phyloP scores from a whole-genome alignment of 2,797 vertebrate species.

The Poeciliopsis turneri region DNA sequence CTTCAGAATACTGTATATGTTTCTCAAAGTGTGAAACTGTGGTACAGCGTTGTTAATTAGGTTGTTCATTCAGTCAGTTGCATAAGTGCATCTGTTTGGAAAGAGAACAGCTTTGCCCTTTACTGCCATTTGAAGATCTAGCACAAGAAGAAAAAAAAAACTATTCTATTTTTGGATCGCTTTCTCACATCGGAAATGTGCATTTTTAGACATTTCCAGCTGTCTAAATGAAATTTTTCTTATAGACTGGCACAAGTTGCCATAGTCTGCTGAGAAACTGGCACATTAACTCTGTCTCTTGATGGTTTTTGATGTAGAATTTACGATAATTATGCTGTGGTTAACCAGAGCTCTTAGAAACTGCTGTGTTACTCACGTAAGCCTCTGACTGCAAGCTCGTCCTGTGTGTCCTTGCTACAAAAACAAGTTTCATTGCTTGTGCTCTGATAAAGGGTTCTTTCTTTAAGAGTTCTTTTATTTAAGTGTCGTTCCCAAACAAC shows the following conservation, averaged over 20 bases:
- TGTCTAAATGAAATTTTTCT: slow-evolving; percentile 5
- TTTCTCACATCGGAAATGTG: slow-evolving; percentile 21
- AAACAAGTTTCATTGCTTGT: slow-evolving; percentile 42
- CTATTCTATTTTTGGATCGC: slow-evolving; percentile 8
- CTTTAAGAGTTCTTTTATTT: slow-evolving; percentile 45
- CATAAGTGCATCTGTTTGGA: slow-evolving; percentile 21
- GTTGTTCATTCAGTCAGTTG: slow-evolving; percentile 43
- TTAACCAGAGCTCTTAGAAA: slow-evolving; percentile 28
- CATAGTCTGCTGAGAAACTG: slow-evolving; percentile 37
- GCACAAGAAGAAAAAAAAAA: slow-evolving; percentile 21
- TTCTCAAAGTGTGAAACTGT: slow-evolving; percentile 26
- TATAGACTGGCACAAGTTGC: slow-evolving; percentile 31
- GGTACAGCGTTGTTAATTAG: slow-evolving; percentile 42
- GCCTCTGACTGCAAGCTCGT: slow-evolving; percentile 21
- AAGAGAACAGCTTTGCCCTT: background rate
- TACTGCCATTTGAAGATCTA: slow-evolving; percentile 17
- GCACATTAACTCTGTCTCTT: slow-evolving; percentile 28
- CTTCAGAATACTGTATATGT: slow-evolving; percentile 8
- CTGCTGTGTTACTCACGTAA: slow-evolving; percentile 22
- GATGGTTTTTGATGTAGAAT: slow-evolving; percentile 39
- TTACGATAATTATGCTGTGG: slow-evolving; percentile 37
- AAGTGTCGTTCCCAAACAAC: slow-evolving; percentile 41
- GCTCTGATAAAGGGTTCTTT: slow-evolving; percentile 26
- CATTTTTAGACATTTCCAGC: slow-evolving; percentile 34
- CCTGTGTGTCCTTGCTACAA: slow-evolving; percentile 32